Evolutionary conservation across 2,888 invertebrate species (phyloP), one percentile per base, ranked within the genome.

Genomic region (Escarpia spicata): DNA sequence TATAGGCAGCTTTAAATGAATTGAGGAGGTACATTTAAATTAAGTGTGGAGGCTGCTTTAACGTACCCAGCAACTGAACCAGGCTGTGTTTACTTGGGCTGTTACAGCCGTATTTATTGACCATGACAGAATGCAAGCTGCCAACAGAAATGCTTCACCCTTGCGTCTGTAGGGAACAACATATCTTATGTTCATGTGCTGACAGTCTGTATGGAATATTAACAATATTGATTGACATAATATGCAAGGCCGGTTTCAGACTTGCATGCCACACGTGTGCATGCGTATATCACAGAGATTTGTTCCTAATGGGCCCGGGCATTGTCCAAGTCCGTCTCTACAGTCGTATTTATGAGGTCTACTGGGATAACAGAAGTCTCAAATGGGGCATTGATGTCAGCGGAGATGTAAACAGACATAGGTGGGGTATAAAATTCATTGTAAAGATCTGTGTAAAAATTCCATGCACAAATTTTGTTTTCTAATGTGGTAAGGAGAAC

Each of bases 181-280:
- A 75, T 75, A 75, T 75, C 26, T 75, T 75, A 75, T 75, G 75
- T 75, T 75, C n/a, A 75, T 75, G 75, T 26, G 75, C 26, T 6
- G 75, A n/a, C 75, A 75, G 26, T 75, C 19, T 75, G 75, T 75
- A 26, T 75, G 75, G 75, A 75, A 75, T 75, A 75, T 75, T 75
- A 75, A 75, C 75, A 75, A 75, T 75, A 75, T 75, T 75, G 75
- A 75, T 75, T 75, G 75, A 75, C 75, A 75, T 75, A 75, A 75
- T 37, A 37, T 75, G 75, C 75, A n/a, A 75, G 75, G 75, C 19
- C 75, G 9, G 75, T 26, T 26, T 75, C 75, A 75, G 75, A 4
- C 75, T 26, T 26, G 60, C 26, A 0, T 75, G 2, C 75, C 19
- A 26, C n/a, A 75, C 75, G 6, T 75, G 26, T n/a, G 19, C 75